Evolutionary conservation across 2,888 invertebrate genomes (phyloP), one percentile per base, ranked within the genome.

Genomic region (Yponomeuta sedellus): DNA sequence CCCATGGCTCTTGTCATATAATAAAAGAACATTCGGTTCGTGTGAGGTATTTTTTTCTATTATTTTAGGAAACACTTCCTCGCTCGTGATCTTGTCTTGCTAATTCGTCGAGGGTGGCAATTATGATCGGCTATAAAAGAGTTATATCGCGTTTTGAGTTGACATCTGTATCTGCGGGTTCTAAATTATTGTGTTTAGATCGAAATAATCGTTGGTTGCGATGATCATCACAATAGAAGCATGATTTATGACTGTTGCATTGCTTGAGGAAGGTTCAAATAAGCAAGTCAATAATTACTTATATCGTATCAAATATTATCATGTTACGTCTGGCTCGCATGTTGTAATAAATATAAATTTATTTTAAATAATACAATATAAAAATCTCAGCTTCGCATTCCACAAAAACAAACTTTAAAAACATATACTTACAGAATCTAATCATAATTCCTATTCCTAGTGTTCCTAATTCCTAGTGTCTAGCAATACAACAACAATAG

Each of bases 21-120:
- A 89, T 88, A 86, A 88, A 83, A 79, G 79, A 83, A 82, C 83
- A 85, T 88, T 88, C 82, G 81, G 76, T 74, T 83, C 86, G 88
- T 90, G 90, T 90, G 91, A 84, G 90, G 91, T 88, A 90, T 90
- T 89, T 90, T 85, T 68, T 89, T 88, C 19, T 82, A 78, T 80
- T 80, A 75, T 85, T 88, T 85, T 81, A 76, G 80, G 79, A 75
- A 83, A 81, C 75, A 75, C 77, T 79, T 80, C 80, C 77, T 78
- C 71, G 75, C 76, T 82, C 82, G 83, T 78, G 73, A 74, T 77
- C 78, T 75, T 70, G 70, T 71, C 74, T 78, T 74, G 82, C 84
- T 84, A 85, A 85, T 85, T 85, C 79, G 75, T 73, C 16, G 58
- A 34, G 40, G 52, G 65, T 64, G 20, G 64, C 57, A 56, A 65